Conservation (phyloP, 2,113 vertebrate genomes). For the Notechis scutatus region DNA sequence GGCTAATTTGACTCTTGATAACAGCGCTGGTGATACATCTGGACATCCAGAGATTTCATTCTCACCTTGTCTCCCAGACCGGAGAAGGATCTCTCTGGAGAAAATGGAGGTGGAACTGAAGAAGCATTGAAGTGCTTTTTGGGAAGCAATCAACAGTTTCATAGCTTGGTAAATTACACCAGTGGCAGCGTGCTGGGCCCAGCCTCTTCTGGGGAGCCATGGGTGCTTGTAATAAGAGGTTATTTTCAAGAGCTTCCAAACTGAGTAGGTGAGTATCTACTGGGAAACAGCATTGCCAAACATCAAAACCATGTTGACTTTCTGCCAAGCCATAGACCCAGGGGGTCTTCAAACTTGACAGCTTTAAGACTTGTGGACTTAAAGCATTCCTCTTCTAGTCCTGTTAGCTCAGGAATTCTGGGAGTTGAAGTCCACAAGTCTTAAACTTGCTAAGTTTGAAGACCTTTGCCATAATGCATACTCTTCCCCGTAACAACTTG, state of each 20-base stretch:
- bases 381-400: no score
- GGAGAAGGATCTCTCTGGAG: background rate
- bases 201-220: background rate
- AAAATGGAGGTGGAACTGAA: background rate
- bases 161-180: background rate
- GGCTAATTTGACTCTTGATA: slow-evolving; percentile 70
- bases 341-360: no score
- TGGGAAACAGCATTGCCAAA: background rate
- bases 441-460: no score
- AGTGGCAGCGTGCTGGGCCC: background rate
- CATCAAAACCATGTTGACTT: background rate
- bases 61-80: background rate
- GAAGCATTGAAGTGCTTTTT: rapidly evolving
- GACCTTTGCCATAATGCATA: no score
- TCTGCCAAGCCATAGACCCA: no score
- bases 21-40: slow-evolving; percentile 37
- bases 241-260: background rate
- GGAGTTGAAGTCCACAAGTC: no score
- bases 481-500: background rate
- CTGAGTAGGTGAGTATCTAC: background rate
- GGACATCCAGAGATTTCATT: background rate
- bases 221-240: background rate
- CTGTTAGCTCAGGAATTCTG: no score
- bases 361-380: no score
- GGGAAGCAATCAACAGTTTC: background rate